Base-by-base conservation (phyloP, 2,888 invertebrate species). In the Phlogophora meticulosa region DNA sequence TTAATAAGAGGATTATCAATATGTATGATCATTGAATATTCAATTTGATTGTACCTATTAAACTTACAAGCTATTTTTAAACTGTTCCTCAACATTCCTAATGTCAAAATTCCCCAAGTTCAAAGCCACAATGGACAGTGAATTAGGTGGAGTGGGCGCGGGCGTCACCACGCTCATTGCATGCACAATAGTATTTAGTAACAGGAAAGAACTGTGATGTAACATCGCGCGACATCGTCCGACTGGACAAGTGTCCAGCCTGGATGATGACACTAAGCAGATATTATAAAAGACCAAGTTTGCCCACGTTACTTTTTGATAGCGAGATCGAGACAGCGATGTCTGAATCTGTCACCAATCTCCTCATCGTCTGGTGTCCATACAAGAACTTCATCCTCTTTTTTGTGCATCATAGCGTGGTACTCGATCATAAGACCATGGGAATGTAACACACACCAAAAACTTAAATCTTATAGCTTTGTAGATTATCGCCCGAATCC, bases 201-300 rank as follows among this genome's bases (percentile, higher is more conserved):
- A 85, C 76, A 80, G 78, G 79, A 76, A 71, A 72, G 63, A 60
- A 52, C 68, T 61, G 72, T 84, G 83, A 86, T 77, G 85, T 84
- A 86, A 86, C 71, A 80, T 85, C 66, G 79, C 70, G 72, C 76
- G 80, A 85, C 80, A 85, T 88, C 88, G 81, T 75, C 81, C 65
- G 76, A 82, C 42, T 48, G 64, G 55, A 40, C 51, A 58, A 82
- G 38, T 48, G 64, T 58, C 46, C 51, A 58, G 40, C 17, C 40
- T 17, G 28, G 13, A 43, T 24, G 17, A 24, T 2, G 17, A 17
- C 17, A 32, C 9, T 7, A 4, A 7, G 34, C 9, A 42, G 7
- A 24, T 4, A 2, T 10, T 42, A 24, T 77, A 72, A 56, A 77
- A 42, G 20, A 7, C 10, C 28, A 46, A n/a, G 40, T 32, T 15